Percentiles rank a stretch among this genome's conserved stretches.
phyloP scores from a whole-genome alignment of 2,888 invertebrate genomes.

The Agrochola lychnidis region DNA sequence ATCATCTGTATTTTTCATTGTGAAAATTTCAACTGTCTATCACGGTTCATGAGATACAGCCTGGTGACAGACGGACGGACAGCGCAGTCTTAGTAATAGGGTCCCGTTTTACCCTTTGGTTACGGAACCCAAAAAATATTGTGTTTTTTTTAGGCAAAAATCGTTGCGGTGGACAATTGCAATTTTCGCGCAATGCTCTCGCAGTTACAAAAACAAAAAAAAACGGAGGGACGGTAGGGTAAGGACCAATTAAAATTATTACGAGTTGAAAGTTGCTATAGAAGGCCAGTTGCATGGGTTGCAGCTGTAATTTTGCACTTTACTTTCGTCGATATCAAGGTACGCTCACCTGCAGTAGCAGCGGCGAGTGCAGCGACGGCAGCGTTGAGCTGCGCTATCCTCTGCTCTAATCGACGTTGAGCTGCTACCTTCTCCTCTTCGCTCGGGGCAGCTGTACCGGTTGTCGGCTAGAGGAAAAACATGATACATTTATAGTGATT shows the following conservation, averaged over 20 bases:
- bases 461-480: conserved; percentile 15
- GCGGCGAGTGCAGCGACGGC: conserved; percentile 76
- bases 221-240: too few species aligned
- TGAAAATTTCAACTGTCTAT: too few species aligned
- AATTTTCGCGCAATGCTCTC: neutral
- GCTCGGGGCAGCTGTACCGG: conserved; percentile 27
- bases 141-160: neutral
- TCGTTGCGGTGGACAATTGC: neutral
- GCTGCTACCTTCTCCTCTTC: conserved; percentile 63
- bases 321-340: neutral
- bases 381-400: conserved; percentile 77
- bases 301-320: neutral
- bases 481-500: conserved; percentile 3
- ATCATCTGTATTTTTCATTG: too few species aligned
- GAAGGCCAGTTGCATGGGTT: too few species aligned
- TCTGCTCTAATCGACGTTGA: conserved; percentile 69
- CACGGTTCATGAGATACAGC: too few species aligned
- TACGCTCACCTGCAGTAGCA: conserved; percentile 71
- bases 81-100: too few species aligned
- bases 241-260: neutral
- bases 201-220: too few species aligned
- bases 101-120: too few species aligned
- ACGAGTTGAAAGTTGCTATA: too few species aligned
- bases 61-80: too few species aligned
- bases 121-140: too few species aligned